Evolutionary conservation across 2,888 invertebrate species (phyloP), one percentile per base, ranked within the genome.

Genomic region (Choristoneura rosaceana): DNA sequence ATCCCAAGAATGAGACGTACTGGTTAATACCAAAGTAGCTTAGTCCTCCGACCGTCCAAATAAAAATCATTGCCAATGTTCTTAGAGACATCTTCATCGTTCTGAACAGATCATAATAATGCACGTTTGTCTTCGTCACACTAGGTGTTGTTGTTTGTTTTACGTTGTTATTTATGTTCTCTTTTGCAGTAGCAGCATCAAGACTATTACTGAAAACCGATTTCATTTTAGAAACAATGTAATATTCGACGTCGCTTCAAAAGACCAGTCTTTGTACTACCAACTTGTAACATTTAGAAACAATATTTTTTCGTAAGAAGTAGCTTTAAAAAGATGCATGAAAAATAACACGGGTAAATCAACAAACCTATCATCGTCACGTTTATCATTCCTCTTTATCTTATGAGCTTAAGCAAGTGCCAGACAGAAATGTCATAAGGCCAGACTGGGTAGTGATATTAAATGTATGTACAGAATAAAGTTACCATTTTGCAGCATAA

Each of bases 1-100:
- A 73, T 5, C 84, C 87, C 45, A 88, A 75, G 5, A 83, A 78
- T 0, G 86, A 81, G 33, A 83, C 75, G 70, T 88, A 89, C 70
- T 90, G 87, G 75, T 79, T 85, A 55, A 89, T 79, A 9, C 90
- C 89, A 62, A 75, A 90, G 75, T 81, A 89, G 61, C 82, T 83
- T 25, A 81, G 69, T 2, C 89, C 89, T 4, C 80, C 76, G 0
- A 83, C 76, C 25, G 82, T 80, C 87, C 87, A 90, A 2, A 84
- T 74, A 0, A 80, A 67, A 7, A 83, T 73, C 0, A 83, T 81
- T 3, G 78, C 77, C 10, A 82, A 33, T 0, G 87, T 87, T n/a
- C 80, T 83, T 14, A 81, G 47, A 5, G 80, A 61, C 3, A 86
- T 50, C 15, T 81, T 75, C 69, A 79, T 87, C 0, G 82, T 85